Base-by-base conservation (phyloP, 2,797 vertebrate species). In the Crossoptilon crossoptilon region DNA sequence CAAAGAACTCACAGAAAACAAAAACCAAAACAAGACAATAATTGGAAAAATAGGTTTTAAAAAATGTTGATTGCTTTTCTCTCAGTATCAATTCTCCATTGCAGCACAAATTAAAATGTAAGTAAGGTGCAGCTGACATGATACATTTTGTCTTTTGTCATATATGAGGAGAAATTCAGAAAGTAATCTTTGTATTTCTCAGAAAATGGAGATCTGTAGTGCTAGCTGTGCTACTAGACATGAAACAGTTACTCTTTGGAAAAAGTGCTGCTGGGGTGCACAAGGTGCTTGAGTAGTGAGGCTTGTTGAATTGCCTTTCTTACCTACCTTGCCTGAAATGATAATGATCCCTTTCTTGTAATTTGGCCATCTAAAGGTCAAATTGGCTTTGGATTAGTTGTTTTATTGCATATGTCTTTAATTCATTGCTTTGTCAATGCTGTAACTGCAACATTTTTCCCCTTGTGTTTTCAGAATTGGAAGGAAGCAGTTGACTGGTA, bases 391-490 rank as follows among this genome's bases (percentile, higher is more conserved):
- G 69, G 29, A 84, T 75, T 70, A 4, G 1, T 70, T 76, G 22
- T 27, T 91, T 85, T 69, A 51, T 77, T 71, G 31, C 9, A 31
- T 66, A 68, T 55, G 3, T 63, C 58, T 93, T 89, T 69, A 91
- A 86, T 58, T 81, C 21, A 43, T 67, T 87, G 41, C 91, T 95
- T 91, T 69, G 70, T 79, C 70, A 86, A 41, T 14, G 39, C 68
- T 72, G 48, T 26, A 23, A 74, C 84, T 95, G 82, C 19, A 86
- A 27, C 18, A 69, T 33, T 85, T 87, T 86, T 44, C 35, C 49
- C 31, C 31, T 70, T 84, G 10, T 88, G 31, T 73, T 86, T 85
- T 76, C 33, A 82, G 74, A 84, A 84, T 8, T 88, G 39, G 51
- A 88, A 85, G 49, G 76, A 73, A 73, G 68, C 23, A 53, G 37